Percentiles rank a stretch among this genome's conserved stretches.
Evolutionary conservation across 1,140 invertebrate species (phyloP).

Genomic region (Apis dorsata): DNA sequence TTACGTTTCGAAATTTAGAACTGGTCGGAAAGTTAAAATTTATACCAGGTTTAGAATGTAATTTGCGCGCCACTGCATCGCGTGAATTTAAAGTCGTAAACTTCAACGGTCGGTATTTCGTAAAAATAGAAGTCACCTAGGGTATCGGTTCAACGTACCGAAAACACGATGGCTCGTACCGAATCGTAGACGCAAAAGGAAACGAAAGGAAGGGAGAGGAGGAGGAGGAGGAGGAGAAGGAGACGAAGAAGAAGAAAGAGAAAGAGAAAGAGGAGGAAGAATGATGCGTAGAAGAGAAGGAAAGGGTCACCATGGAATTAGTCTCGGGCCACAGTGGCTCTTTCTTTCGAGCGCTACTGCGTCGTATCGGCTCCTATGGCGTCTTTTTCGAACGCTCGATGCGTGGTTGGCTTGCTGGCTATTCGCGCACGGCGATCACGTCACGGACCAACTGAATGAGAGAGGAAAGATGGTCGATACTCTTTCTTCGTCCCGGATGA

Average conservation of each 20-base stretch:
- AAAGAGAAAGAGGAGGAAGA: background rate
- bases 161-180: background rate
- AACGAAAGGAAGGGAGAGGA: background rate
- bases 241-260: background rate
- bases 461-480: conserved; percentile 72
- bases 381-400: background rate
- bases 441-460: conserved; percentile 64
- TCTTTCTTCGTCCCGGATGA: conserved; percentile 16
- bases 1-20: too few relatives aligned
- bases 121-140: conserved; percentile 1
- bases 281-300: background rate
- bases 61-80: background rate
- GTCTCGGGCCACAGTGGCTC: background rate
- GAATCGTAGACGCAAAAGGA: conserved; percentile 11
- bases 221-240: background rate
- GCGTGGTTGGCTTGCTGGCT: background rate
- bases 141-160: conserved; percentile 9
- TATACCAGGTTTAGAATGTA: background rate
- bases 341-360: background rate
- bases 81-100: background rate
- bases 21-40: too few relatives aligned
- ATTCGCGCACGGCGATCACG: conserved; percentile 18
- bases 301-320: background rate
- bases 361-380: background rate
- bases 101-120: background rate